phyloP scores from a whole-genome alignment of 2,113 vertebrate species.

The Hippocampus mohnikei region DNA sequence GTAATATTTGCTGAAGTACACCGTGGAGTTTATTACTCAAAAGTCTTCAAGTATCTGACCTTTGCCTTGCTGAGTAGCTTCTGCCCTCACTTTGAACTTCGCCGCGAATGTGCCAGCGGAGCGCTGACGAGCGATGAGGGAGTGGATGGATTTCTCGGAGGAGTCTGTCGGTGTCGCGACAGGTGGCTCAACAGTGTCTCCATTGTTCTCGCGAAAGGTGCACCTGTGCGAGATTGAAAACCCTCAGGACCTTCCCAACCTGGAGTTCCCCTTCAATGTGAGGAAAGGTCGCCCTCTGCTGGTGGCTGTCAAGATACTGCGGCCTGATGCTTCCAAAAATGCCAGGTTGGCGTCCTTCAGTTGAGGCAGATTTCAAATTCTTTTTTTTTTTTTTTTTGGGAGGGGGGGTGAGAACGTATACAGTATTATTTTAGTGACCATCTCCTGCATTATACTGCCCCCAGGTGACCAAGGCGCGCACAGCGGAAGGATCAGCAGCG shows the following conservation, averaged over 20 bases:
- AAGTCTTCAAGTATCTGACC: no score
- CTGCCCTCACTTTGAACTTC: no score
- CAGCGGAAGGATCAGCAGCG: no score
- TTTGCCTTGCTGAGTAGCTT: no score
- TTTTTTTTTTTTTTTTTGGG: neutral
- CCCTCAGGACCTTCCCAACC: conserved; percentile 81
- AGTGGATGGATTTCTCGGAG: neutral
- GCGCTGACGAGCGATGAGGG: neutral
- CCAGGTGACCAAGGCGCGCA: no score
- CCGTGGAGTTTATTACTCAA: no score
- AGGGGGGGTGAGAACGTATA: no score
- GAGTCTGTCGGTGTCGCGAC: neutral
- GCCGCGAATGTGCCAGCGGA: no score
- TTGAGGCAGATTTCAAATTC: neutral
- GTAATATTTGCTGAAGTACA: no score
- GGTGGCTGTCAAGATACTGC: conserved; percentile 89
- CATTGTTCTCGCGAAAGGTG: conserved; percentile 68
- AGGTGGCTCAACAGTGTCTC: conserved; percentile 12
- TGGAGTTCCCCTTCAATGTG: conserved; percentile 83
- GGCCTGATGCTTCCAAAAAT: conserved; percentile 89
- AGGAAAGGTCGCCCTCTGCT: conserved; percentile 85
- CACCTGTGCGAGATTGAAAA: conserved; percentile 88
- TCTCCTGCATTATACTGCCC: no score
- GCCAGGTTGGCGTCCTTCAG: conserved; percentile 76
- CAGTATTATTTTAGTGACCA: no score